Conservation (phyloP, 2,797 vertebrate genomes). For the Tenualosa thibaudeaui region DNA sequence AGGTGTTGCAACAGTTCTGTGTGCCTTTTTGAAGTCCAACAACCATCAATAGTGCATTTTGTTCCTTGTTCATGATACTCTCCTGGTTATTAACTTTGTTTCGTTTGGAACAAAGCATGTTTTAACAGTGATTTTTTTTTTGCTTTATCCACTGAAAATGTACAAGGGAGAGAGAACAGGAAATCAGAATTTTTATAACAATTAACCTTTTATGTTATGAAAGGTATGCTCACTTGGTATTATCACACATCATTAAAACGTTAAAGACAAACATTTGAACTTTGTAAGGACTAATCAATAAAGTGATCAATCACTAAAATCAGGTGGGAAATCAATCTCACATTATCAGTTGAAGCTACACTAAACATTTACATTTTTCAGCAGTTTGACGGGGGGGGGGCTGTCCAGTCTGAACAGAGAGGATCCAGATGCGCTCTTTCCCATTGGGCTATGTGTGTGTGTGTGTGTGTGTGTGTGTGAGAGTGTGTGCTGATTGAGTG, state of each 20-base stretch:
- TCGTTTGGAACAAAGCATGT: not conserved
- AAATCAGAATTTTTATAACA: not conserved
- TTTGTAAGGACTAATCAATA: not conserved
- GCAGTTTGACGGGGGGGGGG: not conserved
- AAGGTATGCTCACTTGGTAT: not conserved
- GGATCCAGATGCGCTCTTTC: not conserved
- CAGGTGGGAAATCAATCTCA: not conserved
- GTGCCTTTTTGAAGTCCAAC: not conserved
- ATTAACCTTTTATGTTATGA: not conserved
- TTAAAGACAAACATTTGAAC: not conserved
- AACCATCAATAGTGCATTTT: not conserved
- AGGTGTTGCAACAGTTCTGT: not conserved
- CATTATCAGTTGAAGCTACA: not conserved
- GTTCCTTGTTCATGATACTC: not conserved
- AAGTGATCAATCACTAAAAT: not conserved
- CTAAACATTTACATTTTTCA: not conserved
- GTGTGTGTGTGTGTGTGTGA: slow-evolving; percentile 14
- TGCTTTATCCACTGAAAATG: not conserved
- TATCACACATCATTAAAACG: not conserved
- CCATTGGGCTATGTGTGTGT: slow-evolving; percentile 24
- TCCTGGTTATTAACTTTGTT: not conserved
- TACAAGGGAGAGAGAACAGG: not conserved
- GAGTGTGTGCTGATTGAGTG: not conserved
- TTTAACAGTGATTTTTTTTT: not conserved
- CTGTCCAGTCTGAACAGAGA: slow-evolving; percentile 8